phyloP scores from a whole-genome alignment of 1,140 invertebrate genomes.

The Ptiloglossa arizonensis region DNA sequence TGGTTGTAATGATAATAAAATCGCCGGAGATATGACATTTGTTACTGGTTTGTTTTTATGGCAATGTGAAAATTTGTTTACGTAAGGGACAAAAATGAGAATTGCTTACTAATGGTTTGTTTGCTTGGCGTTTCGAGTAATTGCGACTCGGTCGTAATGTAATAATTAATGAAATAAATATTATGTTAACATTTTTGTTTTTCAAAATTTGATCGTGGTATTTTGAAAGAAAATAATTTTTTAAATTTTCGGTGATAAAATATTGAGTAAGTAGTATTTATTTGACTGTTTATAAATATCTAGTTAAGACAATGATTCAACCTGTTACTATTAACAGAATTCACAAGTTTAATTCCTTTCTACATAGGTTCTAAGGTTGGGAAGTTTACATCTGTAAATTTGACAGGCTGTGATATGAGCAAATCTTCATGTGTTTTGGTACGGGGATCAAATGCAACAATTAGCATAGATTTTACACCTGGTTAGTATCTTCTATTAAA shows the following conservation, averaged over 20 bases:
- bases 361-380: slow-evolving; percentile 84
- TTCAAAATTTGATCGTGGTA: neutral
- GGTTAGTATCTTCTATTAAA: slow-evolving; percentile 70
- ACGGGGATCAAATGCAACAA: slow-evolving; percentile 84
- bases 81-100: neutral
- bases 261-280: neutral
- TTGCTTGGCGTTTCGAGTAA: neutral
- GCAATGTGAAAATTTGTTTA: neutral
- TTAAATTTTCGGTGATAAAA: no score
- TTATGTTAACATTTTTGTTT: neutral
- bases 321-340: no score
- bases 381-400: slow-evolving; percentile 81
- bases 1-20: neutral
- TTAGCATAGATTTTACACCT: slow-evolving; percentile 84
- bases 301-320: neutral
- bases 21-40: neutral
- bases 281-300: slow-evolving; percentile 1
- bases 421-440: slow-evolving; percentile 82
- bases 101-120: neutral
- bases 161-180: neutral
- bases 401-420: slow-evolving; percentile 83
- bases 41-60: neutral
- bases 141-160: no score
- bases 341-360: neutral
- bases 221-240: no score